These are phyloP conservation scores for Atethmia centrago DNA, from an alignment of 2,888 invertebrate genomes.

Conservation along the genomic window DNA sequence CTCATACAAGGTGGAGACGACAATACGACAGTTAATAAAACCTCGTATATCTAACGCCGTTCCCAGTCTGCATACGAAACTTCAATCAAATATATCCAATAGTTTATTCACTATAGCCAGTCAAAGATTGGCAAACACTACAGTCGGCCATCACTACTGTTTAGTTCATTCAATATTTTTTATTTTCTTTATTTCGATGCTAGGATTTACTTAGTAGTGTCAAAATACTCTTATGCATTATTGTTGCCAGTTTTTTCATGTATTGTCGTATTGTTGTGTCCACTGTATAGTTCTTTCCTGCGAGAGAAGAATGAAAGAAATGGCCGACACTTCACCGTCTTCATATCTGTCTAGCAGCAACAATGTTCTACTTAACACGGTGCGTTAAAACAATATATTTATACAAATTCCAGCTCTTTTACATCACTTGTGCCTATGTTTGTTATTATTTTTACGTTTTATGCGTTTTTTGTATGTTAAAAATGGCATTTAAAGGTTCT, in stretches of 20 bases:
- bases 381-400: slow-evolving; percentile 48
- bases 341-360: slow-evolving; percentile 25
- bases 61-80: no score
- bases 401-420: slow-evolving; percentile 32
- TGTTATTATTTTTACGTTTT: slow-evolving; percentile 35
- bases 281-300: background rate
- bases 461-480: background rate
- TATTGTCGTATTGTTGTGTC: background rate
- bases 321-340: slow-evolving; percentile 27
- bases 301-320: background rate
- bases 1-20: background rate
- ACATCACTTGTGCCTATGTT: slow-evolving; percentile 43
- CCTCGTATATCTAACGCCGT: no score
- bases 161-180: no score
- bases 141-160: no score
- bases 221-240: background rate
- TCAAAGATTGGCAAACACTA: no score
- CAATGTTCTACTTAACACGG: slow-evolving; percentile 42
- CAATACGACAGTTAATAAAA: background rate
- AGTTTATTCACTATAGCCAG: no score
- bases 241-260: background rate
- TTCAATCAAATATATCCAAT: no score
- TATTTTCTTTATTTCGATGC: no score
- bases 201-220: no score
- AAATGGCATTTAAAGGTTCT: background rate